Conservation (phyloP, 2,113 vertebrate species). For the Oncorhynchus clarkii region DNA sequence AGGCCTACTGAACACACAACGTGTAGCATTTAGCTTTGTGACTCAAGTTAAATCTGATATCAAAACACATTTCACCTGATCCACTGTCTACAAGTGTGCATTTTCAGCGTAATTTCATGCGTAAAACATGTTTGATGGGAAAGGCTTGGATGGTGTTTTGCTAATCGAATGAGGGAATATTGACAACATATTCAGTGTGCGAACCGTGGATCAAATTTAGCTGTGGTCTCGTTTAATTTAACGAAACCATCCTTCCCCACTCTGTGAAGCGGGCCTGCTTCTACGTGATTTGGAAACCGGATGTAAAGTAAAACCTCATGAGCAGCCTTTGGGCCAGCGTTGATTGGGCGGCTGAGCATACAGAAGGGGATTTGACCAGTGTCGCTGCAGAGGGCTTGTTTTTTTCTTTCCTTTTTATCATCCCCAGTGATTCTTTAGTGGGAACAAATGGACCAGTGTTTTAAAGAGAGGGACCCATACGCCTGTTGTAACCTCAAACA, state of each 20-base stretch:
- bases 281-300: slow-evolving; percentile 5
- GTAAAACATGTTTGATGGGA: background rate
- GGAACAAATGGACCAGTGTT: slow-evolving; percentile 7
- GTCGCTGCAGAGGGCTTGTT: slow-evolving; percentile 1
- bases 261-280: background rate
- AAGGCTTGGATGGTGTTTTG: background rate
- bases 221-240: slow-evolving; percentile 1
- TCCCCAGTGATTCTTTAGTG: background rate
- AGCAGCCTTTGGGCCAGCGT: slow-evolving; percentile 1
- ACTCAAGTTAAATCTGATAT: background rate
- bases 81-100: background rate
- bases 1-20: no score
- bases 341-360: slow-evolving; percentile 18
- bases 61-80: background rate
- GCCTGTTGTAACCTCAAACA: background rate
- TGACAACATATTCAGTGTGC: background rate
- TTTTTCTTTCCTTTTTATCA: background rate
- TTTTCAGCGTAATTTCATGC: background rate
- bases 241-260: background rate
- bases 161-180: background rate
- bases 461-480: background rate
- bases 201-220: background rate
- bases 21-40: no score
- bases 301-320: slow-evolving; percentile 16
- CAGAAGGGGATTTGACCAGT: slow-evolving; percentile 9